phyloP scores from a whole-genome alignment of 1,140 invertebrate genomes.

The Drosophila sp. region DNA sequence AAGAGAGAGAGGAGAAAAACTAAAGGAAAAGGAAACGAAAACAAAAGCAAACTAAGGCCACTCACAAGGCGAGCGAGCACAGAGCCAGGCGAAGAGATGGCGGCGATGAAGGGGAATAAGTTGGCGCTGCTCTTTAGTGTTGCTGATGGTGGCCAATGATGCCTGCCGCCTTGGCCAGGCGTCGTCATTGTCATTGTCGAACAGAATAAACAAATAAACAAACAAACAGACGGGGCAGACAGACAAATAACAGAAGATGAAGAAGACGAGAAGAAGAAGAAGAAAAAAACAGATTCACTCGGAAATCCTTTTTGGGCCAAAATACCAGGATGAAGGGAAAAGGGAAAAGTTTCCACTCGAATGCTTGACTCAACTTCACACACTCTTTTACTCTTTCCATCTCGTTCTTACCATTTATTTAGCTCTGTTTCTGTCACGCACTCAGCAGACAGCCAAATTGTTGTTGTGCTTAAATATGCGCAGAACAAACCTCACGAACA shows the following conservation, averaged over 20 bases:
- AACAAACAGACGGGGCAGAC: slow-evolving; percentile 46
- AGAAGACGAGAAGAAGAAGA: not conserved
- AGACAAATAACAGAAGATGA: not conserved
- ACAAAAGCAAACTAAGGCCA: slow-evolving; percentile 5
- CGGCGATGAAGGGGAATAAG: not conserved
- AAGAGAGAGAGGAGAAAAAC: not conserved
- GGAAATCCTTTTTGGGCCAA: slow-evolving; percentile 12
- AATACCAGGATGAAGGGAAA: slow-evolving; percentile 30
- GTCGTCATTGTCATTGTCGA: slow-evolving; percentile 32
- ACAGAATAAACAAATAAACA: slow-evolving; percentile 45
- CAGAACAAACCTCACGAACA: slow-evolving; percentile 39
- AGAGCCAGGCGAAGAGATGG: not conserved
- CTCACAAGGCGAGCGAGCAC: not conserved
- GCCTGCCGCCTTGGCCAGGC: slow-evolving; percentile 49
- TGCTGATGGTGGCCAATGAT: slow-evolving; percentile 49
- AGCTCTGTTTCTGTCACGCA: not conserved
- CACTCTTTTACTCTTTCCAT: slow-evolving; percentile 29
- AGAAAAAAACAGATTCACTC: slow-evolving; percentile 1
- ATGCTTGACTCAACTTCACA: slow-evolving; percentile 28
- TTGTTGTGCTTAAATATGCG: slow-evolving; percentile 33
- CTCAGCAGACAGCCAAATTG: slow-evolving; percentile 26
- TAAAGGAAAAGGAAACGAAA: slow-evolving; percentile 1
- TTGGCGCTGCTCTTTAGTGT: slow-evolving; percentile 13
- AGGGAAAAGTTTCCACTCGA: slow-evolving; percentile 45
- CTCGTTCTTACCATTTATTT: not conserved